Evolutionary conservation across 2,888 invertebrate species (phyloP), one percentile per base, ranked within the genome.

Genomic region (Caenorhabditis auriculariae): DNA sequence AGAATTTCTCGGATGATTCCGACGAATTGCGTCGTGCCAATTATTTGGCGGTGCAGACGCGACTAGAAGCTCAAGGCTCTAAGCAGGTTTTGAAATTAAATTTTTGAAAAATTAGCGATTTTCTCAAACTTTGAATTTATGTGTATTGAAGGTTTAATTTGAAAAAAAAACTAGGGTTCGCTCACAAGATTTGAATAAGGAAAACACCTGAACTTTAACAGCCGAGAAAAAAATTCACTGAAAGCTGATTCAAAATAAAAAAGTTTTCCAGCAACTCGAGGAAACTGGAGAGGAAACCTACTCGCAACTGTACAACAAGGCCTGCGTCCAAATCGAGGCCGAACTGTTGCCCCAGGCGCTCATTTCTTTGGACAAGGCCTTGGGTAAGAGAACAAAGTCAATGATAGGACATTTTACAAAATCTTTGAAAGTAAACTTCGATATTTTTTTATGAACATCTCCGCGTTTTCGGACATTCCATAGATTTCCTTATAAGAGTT

Each of bases 1-100:
- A 69, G 50, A 70, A 73, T 43, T 61, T 66, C 27, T 58, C 88
- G 53, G 93, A 96, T 85, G 94, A 95, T 51, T 95, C 91, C 85
- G 93, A 94, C 82, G 91, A 92, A 81, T 95, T 96, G 83, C 87
- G 96, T 61, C 89, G 90, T 81, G 90, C 95, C 0, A 98, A 98
- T 85, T 87, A 95, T 82, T 88, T 91, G 46, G 96, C 96, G 1
- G 93, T 91, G 46, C 87, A 90, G 49, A 91, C 91, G 1, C 90
- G 91, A 78, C 84, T 93, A 45, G 87, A 80, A 38, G 58, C 68
- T 5, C 50, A 58, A 43, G 76, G 74, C 24, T 41, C 45, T 1
- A 45, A 54, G 32, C 70, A 73, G 55, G 72, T 67, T 15, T 2
- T 6, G 7, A 26, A 42, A 15, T 5, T 7, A 3, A 17, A n/a